phyloP scores from a whole-genome alignment of 2,797 vertebrate species.

The Takifugu rubripes region DNA sequence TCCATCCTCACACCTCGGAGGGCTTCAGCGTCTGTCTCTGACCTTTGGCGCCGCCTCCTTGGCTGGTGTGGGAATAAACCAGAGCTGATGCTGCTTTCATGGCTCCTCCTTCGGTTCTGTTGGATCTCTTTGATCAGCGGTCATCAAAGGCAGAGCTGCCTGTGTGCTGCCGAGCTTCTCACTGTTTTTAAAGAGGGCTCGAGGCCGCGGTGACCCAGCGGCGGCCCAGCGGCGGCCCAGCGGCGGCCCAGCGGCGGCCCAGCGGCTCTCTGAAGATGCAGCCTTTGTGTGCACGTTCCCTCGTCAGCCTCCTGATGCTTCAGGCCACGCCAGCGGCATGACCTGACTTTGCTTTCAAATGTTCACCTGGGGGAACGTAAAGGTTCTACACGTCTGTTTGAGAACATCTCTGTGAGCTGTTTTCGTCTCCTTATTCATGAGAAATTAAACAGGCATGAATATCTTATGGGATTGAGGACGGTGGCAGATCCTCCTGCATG shows the following conservation, averaged over 20 bases:
- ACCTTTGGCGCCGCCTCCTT: too few species aligned
- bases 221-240: slow-evolving; percentile 22
- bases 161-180: slow-evolving; percentile 16
- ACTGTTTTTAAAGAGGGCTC: slow-evolving; percentile 49
- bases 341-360: too few species aligned
- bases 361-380: too few species aligned
- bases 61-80: too few species aligned
- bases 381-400: background rate
- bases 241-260: slow-evolving; percentile 43
- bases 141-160: slow-evolving; percentile 49
- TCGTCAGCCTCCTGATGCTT: too few species aligned
- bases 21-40: too few species aligned
- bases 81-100: too few species aligned
- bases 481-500: too few species aligned
- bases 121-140: slow-evolving; percentile 30
- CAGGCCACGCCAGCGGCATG: too few species aligned
- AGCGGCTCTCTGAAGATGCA: slow-evolving; percentile 71
- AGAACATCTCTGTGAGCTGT: slow-evolving; percentile 1
- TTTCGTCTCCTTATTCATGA: slow-evolving; percentile 33
- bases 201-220: slow-evolving; percentile 28
- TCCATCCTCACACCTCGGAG: background rate
- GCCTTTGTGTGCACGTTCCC: slow-evolving; percentile 33
- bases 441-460: slow-evolving; percentile 50
- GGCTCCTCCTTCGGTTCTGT: background rate
- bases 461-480: slow-evolving; percentile 13